phyloP scores from a whole-genome alignment of 2,113 vertebrate species.

The Nothobranchius furzeri region DNA sequence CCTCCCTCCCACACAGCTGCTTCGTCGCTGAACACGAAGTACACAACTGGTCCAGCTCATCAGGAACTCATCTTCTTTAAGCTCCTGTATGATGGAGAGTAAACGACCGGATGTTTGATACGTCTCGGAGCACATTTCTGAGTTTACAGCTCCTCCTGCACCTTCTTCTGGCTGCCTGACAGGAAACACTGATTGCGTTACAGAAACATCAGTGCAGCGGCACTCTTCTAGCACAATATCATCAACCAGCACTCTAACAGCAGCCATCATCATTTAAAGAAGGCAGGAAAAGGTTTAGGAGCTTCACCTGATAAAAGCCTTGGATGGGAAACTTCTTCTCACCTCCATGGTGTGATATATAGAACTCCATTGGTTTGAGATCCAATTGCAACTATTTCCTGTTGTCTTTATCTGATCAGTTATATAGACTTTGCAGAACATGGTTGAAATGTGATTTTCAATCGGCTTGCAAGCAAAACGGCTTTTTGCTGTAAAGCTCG shows the following conservation, averaged over 20 bases:
- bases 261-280: slow-evolving; percentile 70
- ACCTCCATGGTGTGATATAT: neutral
- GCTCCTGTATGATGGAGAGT: slow-evolving; percentile 1
- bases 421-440: neutral
- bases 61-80: neutral
- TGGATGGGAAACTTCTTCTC: neutral
- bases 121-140: slow-evolving; percentile 5
- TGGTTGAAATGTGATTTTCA: neutral
- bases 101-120: slow-evolving; percentile 8
- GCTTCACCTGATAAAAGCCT: neutral
- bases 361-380: too few species aligned
- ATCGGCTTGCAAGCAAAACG: neutral
- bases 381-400: too few species aligned
- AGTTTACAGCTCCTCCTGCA: slow-evolving; percentile 41
- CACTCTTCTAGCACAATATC: slow-evolving; percentile 62
- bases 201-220: slow-evolving; percentile 69
- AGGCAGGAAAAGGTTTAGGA: slow-evolving; percentile 14
- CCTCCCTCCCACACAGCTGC: slow-evolving; percentile 46
- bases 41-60: slow-evolving; percentile 2
- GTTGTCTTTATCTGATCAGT: too few species aligned
- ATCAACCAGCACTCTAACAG: slow-evolving; percentile 55
- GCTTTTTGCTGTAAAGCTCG: neutral
- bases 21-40: slow-evolving; percentile 28
- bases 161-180: slow-evolving; percentile 36
- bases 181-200: slow-evolving; percentile 78